phyloP scores from a whole-genome alignment of 2,888 invertebrate genomes.

The Diaperis boleti region DNA sequence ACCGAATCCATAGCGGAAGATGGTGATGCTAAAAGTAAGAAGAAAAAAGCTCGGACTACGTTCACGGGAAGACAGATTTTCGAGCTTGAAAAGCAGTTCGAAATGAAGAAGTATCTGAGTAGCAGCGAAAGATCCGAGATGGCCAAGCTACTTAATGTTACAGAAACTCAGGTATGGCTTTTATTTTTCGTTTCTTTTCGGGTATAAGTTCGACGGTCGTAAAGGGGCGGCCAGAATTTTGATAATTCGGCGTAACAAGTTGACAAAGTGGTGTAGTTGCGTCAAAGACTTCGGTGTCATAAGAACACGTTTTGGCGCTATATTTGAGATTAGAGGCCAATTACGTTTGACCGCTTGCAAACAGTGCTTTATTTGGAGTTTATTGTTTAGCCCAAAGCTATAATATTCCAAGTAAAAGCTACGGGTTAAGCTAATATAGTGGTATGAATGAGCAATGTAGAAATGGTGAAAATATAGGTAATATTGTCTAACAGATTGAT shows the following conservation, averaged over 20 bases:
- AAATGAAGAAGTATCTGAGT: constrained; percentile 95
- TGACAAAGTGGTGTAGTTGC: constrained; percentile 33
- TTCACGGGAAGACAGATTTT: constrained; percentile 97
- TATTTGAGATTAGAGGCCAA: too few species aligned
- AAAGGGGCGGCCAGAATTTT: constrained; percentile 15
- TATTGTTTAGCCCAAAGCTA: too few species aligned
- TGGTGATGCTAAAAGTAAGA: constrained; percentile 70
- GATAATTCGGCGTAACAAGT: constrained; percentile 22
- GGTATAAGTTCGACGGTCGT: constrained; percentile 9
- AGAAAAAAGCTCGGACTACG: constrained; percentile 92
- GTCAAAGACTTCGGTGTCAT: too few species aligned
- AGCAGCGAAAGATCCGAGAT: constrained; percentile 94
- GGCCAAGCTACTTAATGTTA: constrained; percentile 93
- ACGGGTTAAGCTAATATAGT: too few species aligned
- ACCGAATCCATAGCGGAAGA: constrained; percentile 68
- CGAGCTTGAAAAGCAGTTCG: constrained; percentile 96
- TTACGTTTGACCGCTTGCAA: too few species aligned
- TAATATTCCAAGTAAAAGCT: too few species aligned
- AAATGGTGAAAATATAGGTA: too few species aligned
- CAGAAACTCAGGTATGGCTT: constrained; percentile 90
- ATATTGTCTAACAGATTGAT: too few species aligned
- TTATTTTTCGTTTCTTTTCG: constrained; percentile 23
- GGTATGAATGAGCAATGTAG: too few species aligned
- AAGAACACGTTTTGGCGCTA: too few species aligned
- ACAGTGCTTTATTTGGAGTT: too few species aligned